A percentile compares a stretch with the other conserved stretches of the same genome.
Conservation (phyloP, 2,113 vertebrate species). For the Tapirus terrestris region DNA sequence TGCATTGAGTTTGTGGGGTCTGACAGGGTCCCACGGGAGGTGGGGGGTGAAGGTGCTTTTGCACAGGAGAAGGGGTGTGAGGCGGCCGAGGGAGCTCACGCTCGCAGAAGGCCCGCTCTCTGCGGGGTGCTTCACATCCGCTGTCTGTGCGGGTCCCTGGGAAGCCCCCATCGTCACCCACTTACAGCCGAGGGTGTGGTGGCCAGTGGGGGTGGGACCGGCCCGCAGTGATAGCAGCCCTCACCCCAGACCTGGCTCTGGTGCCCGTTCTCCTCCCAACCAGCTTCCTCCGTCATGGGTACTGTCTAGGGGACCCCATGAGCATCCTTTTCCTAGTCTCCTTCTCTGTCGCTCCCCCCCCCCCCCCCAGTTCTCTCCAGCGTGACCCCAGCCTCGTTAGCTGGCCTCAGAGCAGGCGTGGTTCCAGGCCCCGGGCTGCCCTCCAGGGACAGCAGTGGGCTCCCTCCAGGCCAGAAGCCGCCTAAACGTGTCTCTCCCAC, state of each 20-base stretch:
- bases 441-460: neutral
- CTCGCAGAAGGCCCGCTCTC: too few species aligned
- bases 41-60: neutral
- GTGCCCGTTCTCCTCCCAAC: neutral
- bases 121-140: neutral
- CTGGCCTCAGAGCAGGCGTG: neutral
- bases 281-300: too few species aligned
- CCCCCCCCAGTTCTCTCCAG: neutral
- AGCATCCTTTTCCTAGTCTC: accelerated
- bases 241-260: neutral
- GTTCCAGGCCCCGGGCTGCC: neutral
- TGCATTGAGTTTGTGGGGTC: accelerated
- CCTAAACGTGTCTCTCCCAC: neutral
- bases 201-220: neutral
- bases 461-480: neutral
- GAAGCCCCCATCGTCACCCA: neutral
- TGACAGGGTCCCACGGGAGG: neutral
- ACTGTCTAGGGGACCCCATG: neutral
- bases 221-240: neutral
- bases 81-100: too few species aligned
- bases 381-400: accelerated
- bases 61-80: neutral
- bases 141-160: neutral
- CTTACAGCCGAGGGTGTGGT: neutral
- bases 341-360: neutral